These are phyloP conservation scores for Mastigias papua DNA, from an alignment of 30 jellyfish, hydroid and myxozoan genomes.

Conservation along the genomic window DNA sequence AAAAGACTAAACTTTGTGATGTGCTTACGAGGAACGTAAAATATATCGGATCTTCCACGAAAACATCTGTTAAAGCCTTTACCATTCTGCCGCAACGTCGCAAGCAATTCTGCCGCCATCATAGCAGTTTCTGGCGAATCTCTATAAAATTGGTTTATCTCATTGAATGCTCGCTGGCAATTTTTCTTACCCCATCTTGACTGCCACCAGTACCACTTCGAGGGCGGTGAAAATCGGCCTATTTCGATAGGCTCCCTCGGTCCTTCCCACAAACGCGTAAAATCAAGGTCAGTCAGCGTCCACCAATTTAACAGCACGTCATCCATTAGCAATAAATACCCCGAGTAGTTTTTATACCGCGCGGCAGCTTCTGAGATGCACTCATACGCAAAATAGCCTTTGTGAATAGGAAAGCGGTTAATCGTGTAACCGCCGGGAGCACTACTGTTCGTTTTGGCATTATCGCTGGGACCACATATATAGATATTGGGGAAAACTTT, in stretches of 20 bases:
- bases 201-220: conserved; percentile 96
- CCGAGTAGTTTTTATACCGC: conserved; percentile 65
- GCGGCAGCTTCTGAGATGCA: conserved; percentile 68
- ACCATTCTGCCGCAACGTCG: conserved; percentile 54
- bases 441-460: neutral
- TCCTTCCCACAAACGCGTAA: conserved; percentile 88
- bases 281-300: conserved; percentile 70
- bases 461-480: conserved; percentile 80
- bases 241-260: conserved; percentile 83
- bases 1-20: conserved; percentile 59
- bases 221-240: conserved; percentile 67
- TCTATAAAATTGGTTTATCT: conserved; percentile 28
- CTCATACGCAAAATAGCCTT: conserved; percentile 81
- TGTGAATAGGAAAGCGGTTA: conserved; percentile 54
- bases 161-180: conserved; percentile 80
- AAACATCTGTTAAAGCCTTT: conserved; percentile 73
- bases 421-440: conserved; percentile 5
- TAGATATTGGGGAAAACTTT: conserved; percentile 84
- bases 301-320: conserved; percentile 90
- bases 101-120: conserved; percentile 38
- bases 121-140: conserved; percentile 46
- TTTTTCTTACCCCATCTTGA: conserved; percentile 90
- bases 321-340: conserved; percentile 85
- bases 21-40: conserved; percentile 81
- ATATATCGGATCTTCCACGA: conserved; percentile 97